Base-by-base conservation (phyloP, 2,888 invertebrate genomes). In the Tridacna crocea region DNA sequence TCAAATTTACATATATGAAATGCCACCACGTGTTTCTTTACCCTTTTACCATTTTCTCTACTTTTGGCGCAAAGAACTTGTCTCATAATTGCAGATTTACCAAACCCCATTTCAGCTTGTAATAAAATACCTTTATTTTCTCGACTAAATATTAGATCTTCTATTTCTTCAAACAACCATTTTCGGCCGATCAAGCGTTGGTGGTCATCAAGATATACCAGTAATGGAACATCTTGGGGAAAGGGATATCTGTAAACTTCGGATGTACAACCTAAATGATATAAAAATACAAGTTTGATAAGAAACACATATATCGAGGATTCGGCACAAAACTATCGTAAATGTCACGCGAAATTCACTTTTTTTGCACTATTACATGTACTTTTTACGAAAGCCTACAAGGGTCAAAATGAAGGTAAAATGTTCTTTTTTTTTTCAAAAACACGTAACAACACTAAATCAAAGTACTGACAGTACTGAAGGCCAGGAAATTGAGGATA, bases 1-100 rank as follows among this genome's bases (percentile, higher is more conserved):
- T 80, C 80, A 55, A 72, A 80, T 66, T 68, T 66, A 61, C 80
- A 79, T 24, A 80, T 48, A 65, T 80, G 75, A 24, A 72, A 76
- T 48, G 72, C 76, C 19, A 76, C 55, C 22, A 51, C 51, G 0
- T 72, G 27, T n/a, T 72, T 22, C 24, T 48, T 27, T 12, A 80
- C 13, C 2, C 6, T 26, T 11, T 24, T 1, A 0, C 61, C 72
- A 51, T 75, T 76, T 6, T 60, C 63, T 13, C 19, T 22, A 11
- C 51, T 17, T 13, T 65, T 24, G 1, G 80, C 72, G 77, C 80
- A 80, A n/a, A 80, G 66, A 13, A 80, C 10, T n/a, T 77, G 76
- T 19, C 60, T 72, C 19, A 77, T 47, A 6, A 80, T 27, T 17
- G 80, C 80, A 11, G 80, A 77, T 27, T 80, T 80, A 24, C 80